phyloP scores from a whole-genome alignment of 2,888 invertebrate species.

The Cephalotes varians region DNA sequence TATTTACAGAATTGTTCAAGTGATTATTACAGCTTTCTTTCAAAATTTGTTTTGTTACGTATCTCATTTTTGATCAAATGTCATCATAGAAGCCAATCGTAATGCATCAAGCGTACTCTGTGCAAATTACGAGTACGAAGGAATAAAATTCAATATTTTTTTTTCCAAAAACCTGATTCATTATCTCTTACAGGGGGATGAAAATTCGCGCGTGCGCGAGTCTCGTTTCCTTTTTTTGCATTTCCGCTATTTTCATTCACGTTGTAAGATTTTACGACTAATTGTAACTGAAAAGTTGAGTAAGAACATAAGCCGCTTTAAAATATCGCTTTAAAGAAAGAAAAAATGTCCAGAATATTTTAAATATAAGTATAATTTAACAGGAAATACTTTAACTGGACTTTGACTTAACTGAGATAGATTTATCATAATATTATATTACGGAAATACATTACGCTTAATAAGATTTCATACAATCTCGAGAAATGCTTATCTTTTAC shows the following conservation, averaged over 20 bases:
- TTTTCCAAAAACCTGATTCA: background rate
- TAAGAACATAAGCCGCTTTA: background rate
- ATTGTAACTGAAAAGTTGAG: background rate
- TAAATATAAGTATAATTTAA: background rate
- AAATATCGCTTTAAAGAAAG: background rate
- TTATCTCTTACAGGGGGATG: background rate
- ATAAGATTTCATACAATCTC: background rate
- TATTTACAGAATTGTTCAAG: too few relatives aligned
- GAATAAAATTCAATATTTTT: background rate
- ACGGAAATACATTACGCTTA: background rate
- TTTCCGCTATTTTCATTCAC: background rate
- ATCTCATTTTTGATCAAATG: background rate
- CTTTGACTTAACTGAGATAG: background rate
- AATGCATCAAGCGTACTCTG: background rate
- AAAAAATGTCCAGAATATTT: background rate
- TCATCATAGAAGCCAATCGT: background rate
- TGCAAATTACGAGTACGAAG: background rate
- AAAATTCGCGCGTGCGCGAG: too few relatives aligned
- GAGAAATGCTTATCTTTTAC: background rate
- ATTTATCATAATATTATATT: background rate
- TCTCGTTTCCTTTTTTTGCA: background rate
- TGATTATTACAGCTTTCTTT: background rate
- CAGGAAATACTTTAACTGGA: background rate
- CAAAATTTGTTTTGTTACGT: background rate
- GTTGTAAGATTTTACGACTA: constrained; percentile 7